These are phyloP conservation scores for Labrus mixtus DNA, from an alignment of 2,113 vertebrate species.

Conservation along the genomic window DNA sequence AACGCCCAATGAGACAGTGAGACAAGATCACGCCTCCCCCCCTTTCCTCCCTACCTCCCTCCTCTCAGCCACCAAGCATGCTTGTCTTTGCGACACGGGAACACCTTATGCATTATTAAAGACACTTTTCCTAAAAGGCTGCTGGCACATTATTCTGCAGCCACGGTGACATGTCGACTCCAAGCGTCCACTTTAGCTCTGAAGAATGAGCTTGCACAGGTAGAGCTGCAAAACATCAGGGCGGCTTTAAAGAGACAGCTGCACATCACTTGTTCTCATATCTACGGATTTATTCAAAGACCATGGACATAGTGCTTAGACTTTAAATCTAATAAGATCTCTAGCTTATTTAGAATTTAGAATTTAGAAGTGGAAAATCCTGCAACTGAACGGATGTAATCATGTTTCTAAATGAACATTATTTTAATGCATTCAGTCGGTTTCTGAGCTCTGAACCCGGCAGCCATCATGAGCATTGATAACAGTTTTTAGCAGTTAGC, in stretches of 20 bases:
- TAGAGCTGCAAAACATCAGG: constrained; percentile 42
- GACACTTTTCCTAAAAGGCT: constrained; percentile 86
- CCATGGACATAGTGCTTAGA: neutral
- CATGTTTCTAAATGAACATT: no score
- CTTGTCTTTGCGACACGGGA: constrained; percentile 74
- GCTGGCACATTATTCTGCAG: constrained; percentile 77
- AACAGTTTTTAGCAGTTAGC: no score
- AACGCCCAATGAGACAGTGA: constrained; percentile 55
- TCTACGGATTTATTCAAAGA: neutral
- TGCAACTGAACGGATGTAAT: no score
- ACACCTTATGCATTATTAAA: constrained; percentile 84
- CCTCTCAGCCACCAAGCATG: constrained; percentile 63
- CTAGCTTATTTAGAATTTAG: neutral
- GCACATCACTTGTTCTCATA: neutral
- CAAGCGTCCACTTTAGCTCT: constrained; percentile 73
- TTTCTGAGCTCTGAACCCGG: neutral
- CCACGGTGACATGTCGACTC: constrained; percentile 75
- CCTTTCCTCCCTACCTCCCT: constrained; percentile 1
- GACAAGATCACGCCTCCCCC: constrained; percentile 50
- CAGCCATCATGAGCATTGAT: neutral
- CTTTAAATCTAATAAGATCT: neutral
- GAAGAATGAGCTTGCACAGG: constrained; percentile 48
- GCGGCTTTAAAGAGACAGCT: constrained; percentile 41
- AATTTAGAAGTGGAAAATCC: neutral
- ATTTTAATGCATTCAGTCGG: neutral